Evolutionary conservation across 23 tunicate genomes (phyloP).

Genomic region (Trididemnum clinides): DNA sequence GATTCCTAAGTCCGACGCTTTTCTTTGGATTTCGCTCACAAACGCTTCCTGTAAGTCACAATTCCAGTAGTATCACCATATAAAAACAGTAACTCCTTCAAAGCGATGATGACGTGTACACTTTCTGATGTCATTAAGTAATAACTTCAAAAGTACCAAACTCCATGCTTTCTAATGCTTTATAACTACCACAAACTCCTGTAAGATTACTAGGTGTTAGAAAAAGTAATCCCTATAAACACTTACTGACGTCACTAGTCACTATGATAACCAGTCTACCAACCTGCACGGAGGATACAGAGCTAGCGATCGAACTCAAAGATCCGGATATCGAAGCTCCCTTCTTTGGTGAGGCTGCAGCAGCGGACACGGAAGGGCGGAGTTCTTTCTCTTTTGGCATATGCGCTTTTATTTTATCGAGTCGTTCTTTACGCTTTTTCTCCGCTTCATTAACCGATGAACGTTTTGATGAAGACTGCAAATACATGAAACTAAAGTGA

Average conservation of each 20-base stretch:
- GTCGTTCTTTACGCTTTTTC: constrained; percentile 8
- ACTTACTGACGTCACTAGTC: neutral
- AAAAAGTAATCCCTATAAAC: neutral
- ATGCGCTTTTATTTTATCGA: constrained; percentile 22
- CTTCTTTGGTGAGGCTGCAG: neutral
- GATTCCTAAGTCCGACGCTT: constrained; percentile 87
- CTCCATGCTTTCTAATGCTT: too few species aligned
- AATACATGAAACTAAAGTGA: too few species aligned
- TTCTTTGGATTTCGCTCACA: constrained; percentile 64
- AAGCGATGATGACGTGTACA: too few species aligned
- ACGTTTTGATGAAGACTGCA: neutral
- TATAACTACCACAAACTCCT: neutral
- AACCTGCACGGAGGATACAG: constrained; percentile 80
- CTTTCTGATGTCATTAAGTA: too few species aligned
- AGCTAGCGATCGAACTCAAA: constrained; percentile 54
- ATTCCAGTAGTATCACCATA: too few species aligned
- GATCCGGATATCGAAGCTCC: constrained; percentile 44
- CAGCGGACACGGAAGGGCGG: constrained; percentile 16
- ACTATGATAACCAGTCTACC: neutral
- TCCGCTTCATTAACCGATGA: neutral
- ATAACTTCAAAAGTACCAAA: too few species aligned
- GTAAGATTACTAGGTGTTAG: neutral
- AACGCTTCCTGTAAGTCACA: constrained; percentile 84
- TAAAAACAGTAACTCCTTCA: too few species aligned
- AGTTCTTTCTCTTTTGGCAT: constrained; percentile 43